Conservation (phyloP, 2,888 invertebrate genomes). For the Dasysyrphus albostriatus region DNA sequence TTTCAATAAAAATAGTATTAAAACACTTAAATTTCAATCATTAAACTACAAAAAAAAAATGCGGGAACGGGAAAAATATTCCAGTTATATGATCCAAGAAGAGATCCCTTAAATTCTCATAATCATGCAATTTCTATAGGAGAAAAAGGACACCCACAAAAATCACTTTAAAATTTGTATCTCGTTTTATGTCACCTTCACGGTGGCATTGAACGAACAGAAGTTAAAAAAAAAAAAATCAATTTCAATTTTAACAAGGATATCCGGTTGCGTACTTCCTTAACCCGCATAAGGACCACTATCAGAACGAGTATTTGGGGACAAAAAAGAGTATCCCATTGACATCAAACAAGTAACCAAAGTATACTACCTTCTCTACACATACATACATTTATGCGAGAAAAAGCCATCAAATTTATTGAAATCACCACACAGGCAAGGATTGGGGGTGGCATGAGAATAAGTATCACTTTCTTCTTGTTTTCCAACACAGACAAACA, state of each 20-base stretch:
- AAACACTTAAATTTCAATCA: not conserved
- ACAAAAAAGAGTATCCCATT: conserved; percentile 52
- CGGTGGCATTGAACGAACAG: too few relatives aligned
- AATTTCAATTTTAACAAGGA: conserved; percentile 72
- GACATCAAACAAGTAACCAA: conserved; percentile 78
- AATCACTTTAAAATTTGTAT: conserved; percentile 49
- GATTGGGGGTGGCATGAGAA: conserved; percentile 38
- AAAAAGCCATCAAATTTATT: conserved; percentile 83
- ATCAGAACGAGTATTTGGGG: not conserved
- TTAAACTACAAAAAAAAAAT: not conserved
- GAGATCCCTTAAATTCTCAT: conserved; percentile 7
- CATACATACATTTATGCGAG: not conserved
- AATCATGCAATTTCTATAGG: not conserved
- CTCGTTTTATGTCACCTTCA: conserved; percentile 16
- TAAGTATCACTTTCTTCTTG: conserved; percentile 25
- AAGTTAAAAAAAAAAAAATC: conserved; percentile 52
- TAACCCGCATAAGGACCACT: conserved; percentile 22
- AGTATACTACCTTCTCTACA: conserved; percentile 76
- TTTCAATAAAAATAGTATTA: conserved; percentile 8
- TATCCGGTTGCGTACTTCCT: conserved; percentile 59
- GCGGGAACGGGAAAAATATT: not conserved
- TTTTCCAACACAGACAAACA: conserved; percentile 18
- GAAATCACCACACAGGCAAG: conserved; percentile 80
- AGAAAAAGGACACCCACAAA: conserved; percentile 32
- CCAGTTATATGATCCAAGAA: not conserved